Evolutionary conservation across 2,797 vertebrate species (phyloP).

Genomic region (Macropodus opercularis): DNA sequence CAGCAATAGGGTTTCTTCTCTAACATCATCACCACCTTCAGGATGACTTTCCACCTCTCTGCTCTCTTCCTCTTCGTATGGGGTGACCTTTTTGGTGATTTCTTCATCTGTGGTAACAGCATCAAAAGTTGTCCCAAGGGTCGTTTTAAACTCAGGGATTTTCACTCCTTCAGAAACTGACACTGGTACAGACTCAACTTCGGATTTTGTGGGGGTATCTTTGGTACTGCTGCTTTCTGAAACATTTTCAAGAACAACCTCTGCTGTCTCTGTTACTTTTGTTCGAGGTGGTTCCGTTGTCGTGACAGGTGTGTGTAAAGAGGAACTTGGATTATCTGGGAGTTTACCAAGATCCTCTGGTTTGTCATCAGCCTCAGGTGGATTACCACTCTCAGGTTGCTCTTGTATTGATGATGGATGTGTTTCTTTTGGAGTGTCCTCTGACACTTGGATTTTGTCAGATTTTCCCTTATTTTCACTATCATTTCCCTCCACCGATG

Average conservation of each 20-base stretch:
- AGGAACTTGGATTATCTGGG: conserved; percentile 53
- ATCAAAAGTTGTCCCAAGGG: conserved; percentile 87
- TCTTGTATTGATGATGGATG: conserved; percentile 35
- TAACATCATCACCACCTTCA: conserved; percentile 51
- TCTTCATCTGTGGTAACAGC: conserved; percentile 87
- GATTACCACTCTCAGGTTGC: conserved; percentile 17
- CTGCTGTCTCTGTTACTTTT: conserved; percentile 31
- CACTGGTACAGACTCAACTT: conserved; percentile 65
- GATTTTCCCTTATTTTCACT: conserved; percentile 27
- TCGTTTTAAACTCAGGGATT: conserved; percentile 84
- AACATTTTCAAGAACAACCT: conserved; percentile 57
- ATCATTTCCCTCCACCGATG: conserved; percentile 26
- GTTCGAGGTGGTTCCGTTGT: conserved; percentile 42
- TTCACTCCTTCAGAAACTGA: conserved; percentile 76
- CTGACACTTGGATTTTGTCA: conserved; percentile 39
- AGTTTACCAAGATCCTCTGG: conserved; percentile 37
- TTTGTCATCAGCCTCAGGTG: conserved; percentile 28
- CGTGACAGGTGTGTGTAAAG: conserved; percentile 34
- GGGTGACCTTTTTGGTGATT: conserved; percentile 83
- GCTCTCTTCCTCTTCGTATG: conserved; percentile 75
- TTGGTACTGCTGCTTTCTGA: conserved; percentile 79
- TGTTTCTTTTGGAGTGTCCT: conserved; percentile 30
- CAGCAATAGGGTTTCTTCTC: conserved; percentile 68
- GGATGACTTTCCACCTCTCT: conserved; percentile 58
- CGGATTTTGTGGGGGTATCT: conserved; percentile 68